These are phyloP conservation scores for Gopherus flavomarginatus DNA, from an alignment of 2,113 vertebrate species.

Conservation along the genomic window DNA sequence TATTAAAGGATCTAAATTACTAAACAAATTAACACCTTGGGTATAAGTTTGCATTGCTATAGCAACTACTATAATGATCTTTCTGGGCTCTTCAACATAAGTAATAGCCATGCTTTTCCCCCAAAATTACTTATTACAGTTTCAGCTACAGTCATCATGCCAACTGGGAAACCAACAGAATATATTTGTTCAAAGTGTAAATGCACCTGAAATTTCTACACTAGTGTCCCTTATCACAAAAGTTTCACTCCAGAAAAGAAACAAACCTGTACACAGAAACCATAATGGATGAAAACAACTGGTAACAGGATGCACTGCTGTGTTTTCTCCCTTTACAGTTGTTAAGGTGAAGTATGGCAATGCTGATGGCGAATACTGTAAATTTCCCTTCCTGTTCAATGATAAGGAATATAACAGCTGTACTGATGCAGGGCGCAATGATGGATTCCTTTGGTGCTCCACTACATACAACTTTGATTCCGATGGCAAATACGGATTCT, in stretches of 20 bases:
- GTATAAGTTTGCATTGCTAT: slow-evolving; percentile 39
- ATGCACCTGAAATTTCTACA: slow-evolving; percentile 21
- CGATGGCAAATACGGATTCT: slow-evolving; percentile 97
- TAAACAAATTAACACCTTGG: slow-evolving; percentile 12
- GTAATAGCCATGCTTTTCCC: slow-evolving; percentile 26
- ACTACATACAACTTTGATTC: slow-evolving; percentile 94
- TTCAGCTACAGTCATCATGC: slow-evolving; percentile 34
- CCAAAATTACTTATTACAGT: slow-evolving; percentile 43
- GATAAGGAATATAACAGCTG: slow-evolving; percentile 95
- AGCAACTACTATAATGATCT: slow-evolving; percentile 44
- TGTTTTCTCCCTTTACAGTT: slow-evolving; percentile 77
- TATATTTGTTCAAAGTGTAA: slow-evolving; percentile 50
- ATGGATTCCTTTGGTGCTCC: slow-evolving; percentile 98
- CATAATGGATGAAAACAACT: neutral
- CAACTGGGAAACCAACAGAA: slow-evolving; percentile 13
- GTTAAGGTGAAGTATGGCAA: slow-evolving; percentile 97
- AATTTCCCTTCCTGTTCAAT: slow-evolving; percentile 95
- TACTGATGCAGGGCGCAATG: slow-evolving; percentile 88
- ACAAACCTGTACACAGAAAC: neutral
- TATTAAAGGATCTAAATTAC: slow-evolving; percentile 29
- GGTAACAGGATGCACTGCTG: neutral
- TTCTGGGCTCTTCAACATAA: slow-evolving; percentile 22
- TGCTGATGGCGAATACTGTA: slow-evolving; percentile 96
- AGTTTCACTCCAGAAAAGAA: neutral
- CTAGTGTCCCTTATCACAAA: neutral